Base-by-base conservation (phyloP, 2,888 invertebrate genomes). In the Arrhopalites spinosus region DNA sequence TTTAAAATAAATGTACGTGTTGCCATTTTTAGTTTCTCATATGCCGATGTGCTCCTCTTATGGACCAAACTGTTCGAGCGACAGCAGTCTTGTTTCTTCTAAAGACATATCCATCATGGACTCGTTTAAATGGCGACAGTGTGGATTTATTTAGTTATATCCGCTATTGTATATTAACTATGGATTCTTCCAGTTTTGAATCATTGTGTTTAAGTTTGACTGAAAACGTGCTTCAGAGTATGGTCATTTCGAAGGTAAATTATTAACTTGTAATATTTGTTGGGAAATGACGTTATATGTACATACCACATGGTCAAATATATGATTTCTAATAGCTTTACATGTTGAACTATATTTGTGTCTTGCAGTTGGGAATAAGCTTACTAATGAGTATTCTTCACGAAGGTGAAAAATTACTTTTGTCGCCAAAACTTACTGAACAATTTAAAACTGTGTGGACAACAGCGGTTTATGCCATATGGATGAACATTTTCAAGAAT, bases 41-140 rank as follows among this genome's bases (percentile, higher is more conserved):
- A 17, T 80, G 80, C 61, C 80, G 82, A 15, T 61, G 78, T 20
- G 78, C 80, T 45, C 80, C 82, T 0, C 80, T 82, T 15, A 78
- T 78, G 23, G 82, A 81, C 23, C 73, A 79, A 15, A 23, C 77
- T 23, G 64, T 79, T 20, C 59, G 81, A 17, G 78, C 78, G 59
- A 73, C 77, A 25, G 77, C 80, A 8, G 71, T 82, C 50, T 66
- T 76, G 17, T 75, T 78, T 36, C 69, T 82, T 36, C 27, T 81
- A 11, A 75, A 75, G 23, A 76, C 78, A 5, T 82, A 80, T 67
- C 76, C 78, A 5, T 23, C 78, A 13, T 82, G 81, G 81, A 78
- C 76, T 25, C 27, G 15, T 5, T 56, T 53, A 13, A 75, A 59
- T 20, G 17, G 50, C 23, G 75, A 75, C 8, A 53, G 59, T 27